These are phyloP conservation scores for Trochalopteron elliotii DNA, from an alignment of 2,113 vertebrate genomes.

Conservation along the genomic window DNA sequence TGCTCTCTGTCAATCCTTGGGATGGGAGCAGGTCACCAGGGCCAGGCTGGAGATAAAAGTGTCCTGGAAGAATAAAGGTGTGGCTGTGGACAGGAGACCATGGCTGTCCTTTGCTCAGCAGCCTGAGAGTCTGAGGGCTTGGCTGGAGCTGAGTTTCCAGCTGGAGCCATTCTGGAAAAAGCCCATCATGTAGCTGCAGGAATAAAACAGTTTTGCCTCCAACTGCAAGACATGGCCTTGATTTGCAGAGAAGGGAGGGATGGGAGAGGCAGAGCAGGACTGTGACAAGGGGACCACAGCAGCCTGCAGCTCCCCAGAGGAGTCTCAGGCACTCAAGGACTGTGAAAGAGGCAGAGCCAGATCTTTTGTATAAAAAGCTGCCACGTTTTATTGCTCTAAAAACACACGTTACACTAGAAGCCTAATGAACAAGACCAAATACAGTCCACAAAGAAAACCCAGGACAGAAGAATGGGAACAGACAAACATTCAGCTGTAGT, in stretches of 20 bases:
- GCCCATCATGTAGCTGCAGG: background rate
- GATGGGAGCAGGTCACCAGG: background rate
- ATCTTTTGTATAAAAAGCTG: background rate
- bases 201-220: constrained; percentile 28
- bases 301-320: background rate
- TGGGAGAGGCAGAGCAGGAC: background rate
- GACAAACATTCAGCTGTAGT: constrained; percentile 39
- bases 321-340: background rate
- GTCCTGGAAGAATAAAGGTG: background rate
- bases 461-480: background rate
- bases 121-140: background rate
- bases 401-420: background rate
- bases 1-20: background rate
- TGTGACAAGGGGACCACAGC: background rate
- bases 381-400: constrained; percentile 59
- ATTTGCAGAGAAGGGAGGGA: background rate
- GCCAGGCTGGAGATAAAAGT: background rate
- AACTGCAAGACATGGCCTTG: background rate
- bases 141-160: background rate
- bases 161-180: background rate
- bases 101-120: background rate
- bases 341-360: constrained; percentile 22
- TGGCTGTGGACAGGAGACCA: background rate
- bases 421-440: background rate
- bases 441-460: background rate